Base-by-base conservation (phyloP, 2,888 invertebrate genomes). In the Agrotis puta region DNA sequence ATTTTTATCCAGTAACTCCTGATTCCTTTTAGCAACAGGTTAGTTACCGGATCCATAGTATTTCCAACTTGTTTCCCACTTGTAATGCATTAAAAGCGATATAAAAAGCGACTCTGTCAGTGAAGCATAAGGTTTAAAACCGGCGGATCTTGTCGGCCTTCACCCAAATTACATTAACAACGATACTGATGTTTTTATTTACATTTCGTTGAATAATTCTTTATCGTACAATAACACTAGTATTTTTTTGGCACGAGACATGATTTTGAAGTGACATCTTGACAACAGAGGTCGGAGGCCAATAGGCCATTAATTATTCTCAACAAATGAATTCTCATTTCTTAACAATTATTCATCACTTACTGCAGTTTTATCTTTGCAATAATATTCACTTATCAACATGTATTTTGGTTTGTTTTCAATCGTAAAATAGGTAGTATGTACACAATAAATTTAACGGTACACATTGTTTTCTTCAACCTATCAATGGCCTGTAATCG, bases 101-200 rank as follows among this genome's bases (percentile, higher is more conserved):
- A 53, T 33, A 22, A 27, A 61, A 54, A 33, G 2, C 13, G 5
- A 27, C 5, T 33, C 50, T 71, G 2, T 14, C 20, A 11, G 43
- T 67, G 64, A 14, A 43, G 4, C 33, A 2, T 13, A 2, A 43
- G 47, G 24, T 56, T 64, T 53, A 22, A 61, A n/a, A n/a, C 53
- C 18, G 9, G n/a, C n/a, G 22, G 53, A 62, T 16, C 53, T 62
- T 4, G 76, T 58, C 14, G 16, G 16, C 81, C 77, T 64, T 80
- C 64, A 75, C 81, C 75, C 50, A 50, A 39, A 68, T 74, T 54
- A 18, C 22, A n/a, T 33, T 48, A 48, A 48, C 48, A 33, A 18
- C 13, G 13, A 56, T 39, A 61, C 13, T 24, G 14, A 48, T 27
- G 20, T 53, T 51, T 72, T 27, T 50, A 65, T 50, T 66, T 13